These are phyloP conservation scores for Stictocephala bisonia DNA, from an alignment of 2,888 invertebrate genomes.

Conservation along the genomic window DNA sequence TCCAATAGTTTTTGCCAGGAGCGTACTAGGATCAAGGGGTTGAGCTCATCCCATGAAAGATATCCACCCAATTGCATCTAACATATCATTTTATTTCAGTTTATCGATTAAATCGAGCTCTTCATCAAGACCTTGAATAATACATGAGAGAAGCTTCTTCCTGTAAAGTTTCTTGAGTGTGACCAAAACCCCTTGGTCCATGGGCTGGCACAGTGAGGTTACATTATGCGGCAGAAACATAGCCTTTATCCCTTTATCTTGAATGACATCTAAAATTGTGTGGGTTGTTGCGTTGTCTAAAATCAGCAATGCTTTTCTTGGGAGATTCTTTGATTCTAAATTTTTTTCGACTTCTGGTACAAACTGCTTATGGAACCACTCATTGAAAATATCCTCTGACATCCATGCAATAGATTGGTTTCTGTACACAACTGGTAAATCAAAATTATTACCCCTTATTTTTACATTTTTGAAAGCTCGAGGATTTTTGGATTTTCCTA, in stretches of 20 bases:
- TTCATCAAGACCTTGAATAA: not conserved
- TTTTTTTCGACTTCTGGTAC: slow-evolving; percentile 30
- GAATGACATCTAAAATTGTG: slow-evolving; percentile 23
- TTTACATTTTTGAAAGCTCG: no score
- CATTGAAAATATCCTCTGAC: slow-evolving; percentile 2
- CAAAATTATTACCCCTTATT: no score
- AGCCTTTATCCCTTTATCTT: slow-evolving; percentile 21
- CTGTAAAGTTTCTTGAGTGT: not conserved
- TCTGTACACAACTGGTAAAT: no score
- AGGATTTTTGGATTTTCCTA: no score
- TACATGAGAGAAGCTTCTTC: not conserved
- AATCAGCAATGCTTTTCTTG: slow-evolving; percentile 19
- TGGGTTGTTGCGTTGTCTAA: slow-evolving; percentile 18
- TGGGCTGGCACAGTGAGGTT: slow-evolving; percentile 2
- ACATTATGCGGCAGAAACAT: slow-evolving; percentile 11
- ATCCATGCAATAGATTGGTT: slow-evolving; percentile 4
- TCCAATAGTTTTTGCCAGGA: no score
- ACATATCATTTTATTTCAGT: not conserved
- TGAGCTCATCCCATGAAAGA: no score
- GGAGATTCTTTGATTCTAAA: slow-evolving; percentile 17
- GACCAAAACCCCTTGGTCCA: not conserved
- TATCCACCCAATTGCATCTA: no score
- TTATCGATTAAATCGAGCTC: not conserved
- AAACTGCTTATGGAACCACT: slow-evolving; percentile 8
- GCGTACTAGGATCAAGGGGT: no score